Evolutionary conservation across 2,888 invertebrate genomes (phyloP), one percentile per base, ranked within the genome.

Genomic region (Steinernema hermaphroditum): DNA sequence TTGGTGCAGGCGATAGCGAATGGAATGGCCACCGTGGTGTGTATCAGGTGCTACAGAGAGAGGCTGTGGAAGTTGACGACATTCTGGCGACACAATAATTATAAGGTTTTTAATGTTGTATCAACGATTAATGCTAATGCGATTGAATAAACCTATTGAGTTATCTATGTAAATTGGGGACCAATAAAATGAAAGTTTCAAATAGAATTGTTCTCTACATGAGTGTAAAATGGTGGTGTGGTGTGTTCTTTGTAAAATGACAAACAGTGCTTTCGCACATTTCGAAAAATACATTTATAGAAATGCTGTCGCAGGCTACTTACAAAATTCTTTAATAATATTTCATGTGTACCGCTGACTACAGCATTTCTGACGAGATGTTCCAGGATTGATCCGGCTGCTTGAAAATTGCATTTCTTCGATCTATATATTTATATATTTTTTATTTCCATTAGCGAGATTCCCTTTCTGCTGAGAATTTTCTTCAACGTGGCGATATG

Each of bases 71-170:
- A 62, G 62, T 29, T 22, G 54, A 54, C 54, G 16, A 27, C 29
- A 2, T 62, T 62, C 29, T 62, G 62, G 62, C 24, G 62, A 12
- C 62, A n/a, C 6, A 32, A 62, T 32, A 4, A 62, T 12, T 32
- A 32, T 62, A 62, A 32, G 32, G n/a, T 62, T 32, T 50, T 50
- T 24, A 62, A 62, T 32, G n/a, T 32, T 62, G 62, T 62, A 2
- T 62, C 62, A 2, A 62, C 62, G 32, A 32, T 62, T n/a, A 22
- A 22, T 54, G 29, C 14, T 19, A 24, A 54, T 54, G 54, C 50
- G 50, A 4, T 22, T 22, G 24, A 50, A 50, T 50, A 50, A 16
- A 50, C 12, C 22, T 50, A 22, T 22, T 2, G 2, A 19, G 19
- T 8, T n/a, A 22, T n/a, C 22, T 19, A 1, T 1, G 50, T 2